phyloP scores from a whole-genome alignment of 2,888 invertebrate species.

The Caenorhabditis sp. region DNA sequence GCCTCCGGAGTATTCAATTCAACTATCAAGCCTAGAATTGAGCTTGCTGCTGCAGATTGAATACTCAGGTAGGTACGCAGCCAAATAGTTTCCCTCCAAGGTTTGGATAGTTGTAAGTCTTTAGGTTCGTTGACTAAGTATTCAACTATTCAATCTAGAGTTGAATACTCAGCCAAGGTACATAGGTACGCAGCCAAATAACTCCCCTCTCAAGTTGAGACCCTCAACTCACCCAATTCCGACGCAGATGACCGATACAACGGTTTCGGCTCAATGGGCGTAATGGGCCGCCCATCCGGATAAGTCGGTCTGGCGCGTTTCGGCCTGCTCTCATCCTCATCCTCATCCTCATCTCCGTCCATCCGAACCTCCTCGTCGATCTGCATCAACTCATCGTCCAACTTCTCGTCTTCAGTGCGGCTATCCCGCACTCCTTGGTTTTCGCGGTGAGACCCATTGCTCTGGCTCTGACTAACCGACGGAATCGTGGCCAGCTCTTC shows the following conservation, averaged over 20 bases:
- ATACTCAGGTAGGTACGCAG: too few relatives aligned
- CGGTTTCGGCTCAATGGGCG: slow-evolving; percentile 23
- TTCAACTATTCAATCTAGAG: too few relatives aligned
- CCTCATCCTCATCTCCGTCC: not conserved
- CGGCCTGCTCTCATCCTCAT: not conserved
- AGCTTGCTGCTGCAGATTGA: too few relatives aligned
- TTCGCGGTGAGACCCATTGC: too few relatives aligned
- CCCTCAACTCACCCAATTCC: slow-evolving; percentile 16
- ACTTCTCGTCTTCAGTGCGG: not conserved
- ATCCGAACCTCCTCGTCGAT: not conserved
- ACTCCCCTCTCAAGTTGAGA: too few relatives aligned
- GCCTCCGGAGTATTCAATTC: too few relatives aligned
- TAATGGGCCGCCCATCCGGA: slow-evolving; percentile 16
- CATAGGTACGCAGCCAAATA: too few relatives aligned
- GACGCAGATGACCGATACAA: slow-evolving; percentile 17
- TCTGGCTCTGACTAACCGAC: not conserved
- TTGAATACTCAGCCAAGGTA: too few relatives aligned
- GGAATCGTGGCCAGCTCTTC: not conserved
- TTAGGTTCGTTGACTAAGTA: too few relatives aligned
- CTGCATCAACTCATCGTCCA: not conserved
- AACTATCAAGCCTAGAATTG: too few relatives aligned
- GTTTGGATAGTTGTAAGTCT: too few relatives aligned
- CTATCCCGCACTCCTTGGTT: not conserved
- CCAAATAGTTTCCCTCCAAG: too few relatives aligned
- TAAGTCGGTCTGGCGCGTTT: not conserved